Base-by-base conservation (phyloP, 1,140 invertebrate genomes). In the Armadillidium nasatum region DNA sequence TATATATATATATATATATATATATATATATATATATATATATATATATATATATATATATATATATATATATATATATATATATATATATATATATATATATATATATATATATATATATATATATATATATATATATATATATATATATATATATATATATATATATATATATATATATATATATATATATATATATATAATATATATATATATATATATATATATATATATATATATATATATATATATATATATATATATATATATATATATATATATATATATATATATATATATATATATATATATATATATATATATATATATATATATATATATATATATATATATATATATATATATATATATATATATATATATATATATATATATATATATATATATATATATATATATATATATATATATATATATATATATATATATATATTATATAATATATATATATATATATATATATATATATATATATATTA, bases 101-200 rank as follows among this genome's bases (percentile, higher is more conserved):
- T 71, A 71, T 72, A 44, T 72, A 72, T 72, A 44, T 72, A 44
- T 72, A 72, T 72, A 72, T 72, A 72, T 19, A 73, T 73, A 54
- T 22, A 73, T 73, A 22, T 73, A 73, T 73, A 73, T 72, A 50
- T 73, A 73, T 73, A 73, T n/a, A 50, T 73, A 50, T 73, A 73
- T 73, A 73, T 73, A 50, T 73, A 72, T 73, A 50, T 73, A 73
- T 73, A 50, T 50, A 50, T 73, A 73, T 73, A 73, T 73, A 73
- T 73, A 73, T 50, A 73, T 73, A 73, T 73, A 50, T 73, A 73
- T 73, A 50, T 73, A 50, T 50, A n/a, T 73, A 73, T 73, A 50
- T 73, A 73, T 73, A 54, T 73, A 71, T 71, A 71, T 43, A 71
- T 71, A 33, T 71, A 71, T 22, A 71, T 44, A 71, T 23, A 23